Percentiles rank a stretch among this genome's conserved stretches.
Evolutionary conservation across 1,140 invertebrate species (phyloP).

Genomic region (Drosophila equinoxialis): DNA sequence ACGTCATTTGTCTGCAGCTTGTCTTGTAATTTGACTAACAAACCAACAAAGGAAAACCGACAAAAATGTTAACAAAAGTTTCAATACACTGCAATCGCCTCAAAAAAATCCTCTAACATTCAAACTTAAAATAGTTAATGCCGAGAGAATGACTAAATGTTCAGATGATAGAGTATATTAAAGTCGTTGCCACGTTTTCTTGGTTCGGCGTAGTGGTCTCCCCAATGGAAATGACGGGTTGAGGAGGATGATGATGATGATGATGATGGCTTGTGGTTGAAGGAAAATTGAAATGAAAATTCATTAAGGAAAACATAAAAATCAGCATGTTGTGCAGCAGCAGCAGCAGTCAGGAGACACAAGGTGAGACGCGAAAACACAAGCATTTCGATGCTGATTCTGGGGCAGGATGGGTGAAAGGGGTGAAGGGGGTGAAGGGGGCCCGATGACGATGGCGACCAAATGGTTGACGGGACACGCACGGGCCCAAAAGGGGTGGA

Average conservation of each 20-base stretch:
- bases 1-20: not conserved
- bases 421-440: too few species aligned
- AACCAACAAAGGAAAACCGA: not conserved
- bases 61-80: not conserved
- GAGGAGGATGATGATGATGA: conserved; percentile 1
- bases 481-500: not conserved
- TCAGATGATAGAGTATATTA: not conserved
- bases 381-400: too few species aligned
- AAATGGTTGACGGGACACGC: not conserved
- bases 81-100: not conserved
- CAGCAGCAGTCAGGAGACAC: conserved; percentile 7
- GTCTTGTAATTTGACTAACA: conserved; percentile 31
- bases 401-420: too few species aligned
- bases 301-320: conserved; percentile 65
- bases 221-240: conserved; percentile 6
- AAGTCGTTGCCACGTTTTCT: conserved; percentile 27
- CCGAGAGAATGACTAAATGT: too few species aligned
- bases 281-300: conserved; percentile 33
- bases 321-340: conserved; percentile 34
- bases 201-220: not conserved
- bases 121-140: too few species aligned
- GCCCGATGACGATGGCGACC: not conserved
- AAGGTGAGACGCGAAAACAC: not conserved
- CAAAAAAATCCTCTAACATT: too few species aligned
- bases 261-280: not conserved